phyloP scores from a whole-genome alignment of 2,888 invertebrate genomes.

The Cataglyphis albicans region DNA sequence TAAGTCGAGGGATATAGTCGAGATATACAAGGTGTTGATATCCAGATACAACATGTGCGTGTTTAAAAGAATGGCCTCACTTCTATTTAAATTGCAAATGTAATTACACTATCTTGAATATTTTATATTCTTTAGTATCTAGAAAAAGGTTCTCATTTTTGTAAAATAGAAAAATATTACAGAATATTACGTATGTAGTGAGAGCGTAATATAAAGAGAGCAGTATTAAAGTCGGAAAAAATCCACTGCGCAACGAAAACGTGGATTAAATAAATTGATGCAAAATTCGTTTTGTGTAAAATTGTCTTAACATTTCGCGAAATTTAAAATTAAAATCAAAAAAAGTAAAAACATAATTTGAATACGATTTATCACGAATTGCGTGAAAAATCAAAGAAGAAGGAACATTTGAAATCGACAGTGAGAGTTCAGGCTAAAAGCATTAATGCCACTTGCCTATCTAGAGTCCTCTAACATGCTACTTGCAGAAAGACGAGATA shows the following conservation, averaged over 20 bases:
- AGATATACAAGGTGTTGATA: constrained; percentile 42
- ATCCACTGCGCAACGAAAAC: background rate
- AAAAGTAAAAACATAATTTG: background rate
- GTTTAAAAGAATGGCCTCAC: constrained; percentile 19
- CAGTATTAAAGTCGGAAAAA: constrained; percentile 1
- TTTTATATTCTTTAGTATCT: constrained; percentile 17
- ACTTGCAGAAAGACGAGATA: constrained; percentile 39
- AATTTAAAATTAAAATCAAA: background rate
- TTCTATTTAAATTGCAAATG: constrained; percentile 46
- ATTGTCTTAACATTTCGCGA: background rate
- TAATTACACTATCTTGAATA: constrained; percentile 28
- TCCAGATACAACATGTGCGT: constrained; percentile 29
- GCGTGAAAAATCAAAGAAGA: background rate
- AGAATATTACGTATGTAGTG: background rate
- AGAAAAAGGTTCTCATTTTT: background rate
- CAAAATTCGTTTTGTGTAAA: background rate
- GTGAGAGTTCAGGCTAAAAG: constrained; percentile 4
- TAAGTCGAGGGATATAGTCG: constrained; percentile 25
- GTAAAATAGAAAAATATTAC: constrained; percentile 27
- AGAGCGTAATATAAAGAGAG: background rate
- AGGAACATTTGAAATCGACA: constrained; percentile 1
- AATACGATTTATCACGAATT: background rate
- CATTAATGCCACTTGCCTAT: constrained; percentile 49
- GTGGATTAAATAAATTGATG: constrained; percentile 3
- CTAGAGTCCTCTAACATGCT: constrained; percentile 36